Percentiles rank a stretch among this genome's conserved stretches.
These are phyloP conservation scores for Chrysomallon squamiferum DNA, from an alignment of 1,140 invertebrate species.

Conservation along the genomic window DNA sequence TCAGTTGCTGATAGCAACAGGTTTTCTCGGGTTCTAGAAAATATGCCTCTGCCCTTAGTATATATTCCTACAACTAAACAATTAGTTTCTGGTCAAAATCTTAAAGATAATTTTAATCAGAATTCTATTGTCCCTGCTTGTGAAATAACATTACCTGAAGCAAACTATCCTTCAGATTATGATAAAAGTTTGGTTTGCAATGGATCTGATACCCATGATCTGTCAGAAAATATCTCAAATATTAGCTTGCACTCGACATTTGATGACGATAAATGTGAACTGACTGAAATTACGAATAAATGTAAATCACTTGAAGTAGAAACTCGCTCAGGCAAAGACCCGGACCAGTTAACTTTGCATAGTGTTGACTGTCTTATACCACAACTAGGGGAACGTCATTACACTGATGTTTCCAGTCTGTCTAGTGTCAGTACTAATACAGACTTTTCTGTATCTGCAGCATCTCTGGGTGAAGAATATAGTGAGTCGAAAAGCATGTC, in stretches of 20 bases:
- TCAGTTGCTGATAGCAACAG: constrained; percentile 39
- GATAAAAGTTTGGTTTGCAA: constrained; percentile 4
- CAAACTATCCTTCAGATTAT: constrained; percentile 5
- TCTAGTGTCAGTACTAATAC: constrained; percentile 61
- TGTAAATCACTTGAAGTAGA: constrained; percentile 24
- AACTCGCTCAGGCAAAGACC: constrained; percentile 33
- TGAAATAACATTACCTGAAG: neutral
- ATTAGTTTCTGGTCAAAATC: constrained; percentile 34
- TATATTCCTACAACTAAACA: constrained; percentile 58
- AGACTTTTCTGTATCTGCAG: constrained; percentile 56
- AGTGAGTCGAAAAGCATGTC: constrained; percentile 42
- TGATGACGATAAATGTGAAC: constrained; percentile 5
- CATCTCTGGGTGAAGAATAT: constrained; percentile 39
- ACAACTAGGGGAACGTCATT: constrained; percentile 42
- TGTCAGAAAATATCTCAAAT: constrained; percentile 4
- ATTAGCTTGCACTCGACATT: neutral
- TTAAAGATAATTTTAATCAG: constrained; percentile 3
- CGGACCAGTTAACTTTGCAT: constrained; percentile 40
- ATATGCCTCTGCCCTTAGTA: constrained; percentile 47
- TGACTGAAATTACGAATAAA: constrained; percentile 8
- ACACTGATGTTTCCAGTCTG: constrained; percentile 64
- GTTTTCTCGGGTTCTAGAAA: constrained; percentile 54
- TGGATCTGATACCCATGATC: constrained; percentile 2
- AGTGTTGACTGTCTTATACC: constrained; percentile 43
- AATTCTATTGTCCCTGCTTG: neutral